A percentile compares a stretch with the other conserved stretches of the same genome.
Evolutionary conservation across 2,888 invertebrate species (phyloP).

Genomic region (Anthophora plumipes): DNA sequence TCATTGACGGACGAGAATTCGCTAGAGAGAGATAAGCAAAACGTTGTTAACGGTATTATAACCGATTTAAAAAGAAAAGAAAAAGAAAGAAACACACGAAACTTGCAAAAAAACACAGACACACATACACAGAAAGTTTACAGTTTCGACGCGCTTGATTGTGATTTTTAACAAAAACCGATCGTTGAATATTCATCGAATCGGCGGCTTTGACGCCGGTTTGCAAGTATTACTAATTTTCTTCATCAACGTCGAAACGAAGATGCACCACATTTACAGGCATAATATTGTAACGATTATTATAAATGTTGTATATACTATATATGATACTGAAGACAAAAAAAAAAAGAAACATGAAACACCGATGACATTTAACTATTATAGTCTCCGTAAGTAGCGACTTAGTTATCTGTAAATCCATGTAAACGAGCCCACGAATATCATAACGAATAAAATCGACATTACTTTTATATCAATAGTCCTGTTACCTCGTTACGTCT

Average conservation of each 20-base stretch:
- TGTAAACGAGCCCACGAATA: constrained; percentile 82
- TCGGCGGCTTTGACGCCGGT: constrained; percentile 34
- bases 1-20: neutral
- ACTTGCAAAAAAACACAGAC: neutral
- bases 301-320: constrained; percentile 82
- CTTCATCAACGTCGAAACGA: constrained; percentile 39
- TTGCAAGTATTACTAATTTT: constrained; percentile 52
- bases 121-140: constrained; percentile 58
- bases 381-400: constrained; percentile 77
- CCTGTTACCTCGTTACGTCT: constrained; percentile 6
- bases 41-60: neutral
- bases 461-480: constrained; percentile 76
- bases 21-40: neutral
- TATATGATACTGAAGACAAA: constrained; percentile 70
- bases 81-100: too few relatives aligned
- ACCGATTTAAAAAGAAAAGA: constrained; percentile 31
- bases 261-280: constrained; percentile 70
- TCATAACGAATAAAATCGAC: constrained; percentile 78
- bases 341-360: constrained; percentile 67
- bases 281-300: constrained; percentile 73
- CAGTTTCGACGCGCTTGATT: constrained; percentile 67
- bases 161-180: constrained; percentile 73
- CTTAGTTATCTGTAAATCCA: constrained; percentile 83
- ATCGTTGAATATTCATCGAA: constrained; percentile 70
- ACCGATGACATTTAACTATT: constrained; percentile 78